Evolutionary conservation across 1,140 invertebrate species (phyloP), one percentile per base, ranked within the genome.

Genomic region (Kradibia gibbosae): DNA sequence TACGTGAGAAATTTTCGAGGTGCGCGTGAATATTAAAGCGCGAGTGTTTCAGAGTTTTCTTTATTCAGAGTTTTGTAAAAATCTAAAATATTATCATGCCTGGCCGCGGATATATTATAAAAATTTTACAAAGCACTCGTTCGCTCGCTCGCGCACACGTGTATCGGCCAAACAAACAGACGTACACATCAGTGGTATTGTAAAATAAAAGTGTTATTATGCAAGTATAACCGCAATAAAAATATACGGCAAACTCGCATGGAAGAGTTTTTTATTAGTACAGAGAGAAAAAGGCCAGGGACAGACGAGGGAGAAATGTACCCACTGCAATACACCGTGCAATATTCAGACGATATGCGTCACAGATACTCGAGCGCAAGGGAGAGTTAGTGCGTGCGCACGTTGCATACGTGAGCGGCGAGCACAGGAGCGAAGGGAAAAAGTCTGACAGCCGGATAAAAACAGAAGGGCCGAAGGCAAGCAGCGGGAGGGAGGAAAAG

Each of bases 201-300:
- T 39, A 55, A 71, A 60, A 71, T 57, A 79, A 65, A 71, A 34
- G 13, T 53, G 67, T 80, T 45, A 80, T 74, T 80, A 80, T 71
- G 78, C 55, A 80, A 80, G 78, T 74, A 73, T 80, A 60, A 34
- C 5, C 34, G 15, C 55, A 48, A 25, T 67, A 39, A 39, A 39
- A 67, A 67, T 67, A 39, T 67, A 39, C 34, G 34, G 7, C 60
- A 65, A 17, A 39, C 28, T 8, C 13, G 31, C 22, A 34, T 55
- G 39, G 57, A 60, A 62, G 25, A 65, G 42, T 78, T 78, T n/a
- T 53, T 70, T 39, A 67, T 36, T 67, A 50, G 45, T 65, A 48
- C 39, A 34, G 10, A 17, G 31, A 65, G 13, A 65, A 65, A 39
- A 39, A 67, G 11, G 48, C 72, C 31, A 28, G 3, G 22, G 42